Base-by-base conservation (phyloP, 1,140 invertebrate species). In the Zaprionus tsacasi region DNA sequence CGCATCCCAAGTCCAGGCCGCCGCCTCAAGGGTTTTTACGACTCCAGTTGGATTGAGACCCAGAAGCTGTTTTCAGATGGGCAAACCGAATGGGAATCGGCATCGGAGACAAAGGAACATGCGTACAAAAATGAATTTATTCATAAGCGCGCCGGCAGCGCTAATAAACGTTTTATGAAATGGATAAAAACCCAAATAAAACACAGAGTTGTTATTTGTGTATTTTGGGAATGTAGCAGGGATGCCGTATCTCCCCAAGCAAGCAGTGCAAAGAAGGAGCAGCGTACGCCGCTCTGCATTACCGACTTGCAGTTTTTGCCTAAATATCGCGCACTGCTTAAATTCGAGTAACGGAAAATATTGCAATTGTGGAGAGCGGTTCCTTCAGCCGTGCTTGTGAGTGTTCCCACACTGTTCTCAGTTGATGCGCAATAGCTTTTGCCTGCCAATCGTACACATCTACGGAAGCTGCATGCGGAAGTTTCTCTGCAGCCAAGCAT, bases 81-180 rank as follows among this genome's bases (percentile, higher is more conserved):
- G 13, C 38, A 35, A 7, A 59, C 57, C 25, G 12, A 63, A 5
- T n/a, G 25, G 10, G 43, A 60, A 27, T 45, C 13, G 15, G 25
- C 48, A 12, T 45, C 40, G 17, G 17, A 50, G 45, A 50, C 45
- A 50, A 25, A 67, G 40, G 61, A 45, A 27, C 25, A 35, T 64
- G 68, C 67, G 67, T 61, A 70, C 63, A 30, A 61, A 61, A 69
- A 61, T 74, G 65, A 70, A 70, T 70, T 48, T 30, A 76, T 88
- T 87, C 83, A 82, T 78, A 45, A 50, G 59, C 58, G 50, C n/a
- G 40, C 40, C 7, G n/a, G 7, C 43, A 66, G 50, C 6, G 50
- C 71, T 58, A 58, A 66, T 88, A 88, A 87, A 82, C 82, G 79
- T 63, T 82, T 82, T 79, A 87, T 82, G 83, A 55, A 82, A 70